Evolutionary conservation across 2,113 vertebrate genomes (phyloP).

Genomic region (Myocastor coypus): DNA sequence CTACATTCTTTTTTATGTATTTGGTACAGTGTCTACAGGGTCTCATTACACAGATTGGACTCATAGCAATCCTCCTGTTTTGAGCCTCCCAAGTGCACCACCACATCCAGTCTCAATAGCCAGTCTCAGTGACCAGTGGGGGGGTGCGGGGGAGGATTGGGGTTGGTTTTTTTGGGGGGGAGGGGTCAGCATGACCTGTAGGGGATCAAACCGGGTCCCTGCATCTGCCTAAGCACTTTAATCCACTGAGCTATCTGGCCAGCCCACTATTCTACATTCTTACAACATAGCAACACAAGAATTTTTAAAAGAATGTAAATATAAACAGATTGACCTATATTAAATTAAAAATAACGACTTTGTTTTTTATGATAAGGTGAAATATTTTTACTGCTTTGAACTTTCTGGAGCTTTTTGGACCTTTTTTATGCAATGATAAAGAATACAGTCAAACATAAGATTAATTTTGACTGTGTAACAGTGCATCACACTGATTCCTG

Average conservation of each 20-base stretch:
- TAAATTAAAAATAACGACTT: conserved; percentile 29
- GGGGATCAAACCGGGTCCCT: too few species aligned
- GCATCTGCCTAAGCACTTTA: too few species aligned
- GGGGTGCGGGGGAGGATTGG: too few species aligned
- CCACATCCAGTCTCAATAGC: too few species aligned
- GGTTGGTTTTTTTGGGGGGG: too few species aligned
- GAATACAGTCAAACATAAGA: conserved; percentile 52
- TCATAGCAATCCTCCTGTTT: too few species aligned
- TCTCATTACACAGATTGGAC: too few species aligned
- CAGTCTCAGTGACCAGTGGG: too few species aligned
- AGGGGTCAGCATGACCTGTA: too few species aligned
- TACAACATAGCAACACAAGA: neutral
- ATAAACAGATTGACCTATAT: conserved; percentile 1
- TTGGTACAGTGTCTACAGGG: too few species aligned
- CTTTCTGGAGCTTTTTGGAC: neutral
- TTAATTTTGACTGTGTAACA: conserved; percentile 33
- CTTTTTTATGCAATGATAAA: neutral
- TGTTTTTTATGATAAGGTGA: neutral
- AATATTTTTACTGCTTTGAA: conserved; percentile 49
- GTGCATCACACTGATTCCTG: conserved; percentile 17
- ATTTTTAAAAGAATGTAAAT: conserved; percentile 37
- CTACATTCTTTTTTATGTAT: neutral
- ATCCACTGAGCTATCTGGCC: too few species aligned
- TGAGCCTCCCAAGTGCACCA: too few species aligned
- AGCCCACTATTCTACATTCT: neutral